phyloP scores from a whole-genome alignment of 2,797 vertebrate species.

The Liasis olivaceus region DNA sequence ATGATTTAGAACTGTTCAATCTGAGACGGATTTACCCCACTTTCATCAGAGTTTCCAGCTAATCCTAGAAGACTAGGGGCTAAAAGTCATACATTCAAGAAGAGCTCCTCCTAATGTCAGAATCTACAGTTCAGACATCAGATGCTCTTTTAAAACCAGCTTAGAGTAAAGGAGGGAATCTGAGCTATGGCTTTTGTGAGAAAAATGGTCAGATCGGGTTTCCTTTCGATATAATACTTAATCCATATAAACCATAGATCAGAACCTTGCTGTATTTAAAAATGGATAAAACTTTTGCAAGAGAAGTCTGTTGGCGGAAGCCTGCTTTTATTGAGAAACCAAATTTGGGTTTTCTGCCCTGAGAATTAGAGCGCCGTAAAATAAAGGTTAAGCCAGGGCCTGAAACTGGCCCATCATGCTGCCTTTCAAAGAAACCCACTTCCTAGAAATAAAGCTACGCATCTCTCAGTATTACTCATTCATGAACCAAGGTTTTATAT shows the following conservation, averaged over 20 bases:
- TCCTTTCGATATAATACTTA: neutral
- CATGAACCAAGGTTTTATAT: neutral
- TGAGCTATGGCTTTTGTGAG: neutral
- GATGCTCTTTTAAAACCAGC: neutral
- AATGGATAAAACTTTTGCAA: neutral
- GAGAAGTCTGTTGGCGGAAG: neutral
- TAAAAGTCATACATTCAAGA: neutral
- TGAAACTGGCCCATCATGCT: neutral
- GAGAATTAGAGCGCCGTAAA: neutral
- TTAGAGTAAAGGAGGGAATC: neutral
- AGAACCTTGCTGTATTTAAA: neutral
- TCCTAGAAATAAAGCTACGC: neutral
- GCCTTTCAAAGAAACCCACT: constrained; percentile 3
- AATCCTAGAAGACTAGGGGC: neutral
- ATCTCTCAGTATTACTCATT: too few species aligned
- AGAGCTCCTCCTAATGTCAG: neutral
- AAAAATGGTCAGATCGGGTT: neutral
- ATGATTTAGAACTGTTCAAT: neutral
- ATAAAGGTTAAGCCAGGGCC: neutral
- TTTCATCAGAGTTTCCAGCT: neutral
- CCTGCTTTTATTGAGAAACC: neutral
- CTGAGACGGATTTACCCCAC: neutral
- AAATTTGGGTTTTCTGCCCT: neutral
- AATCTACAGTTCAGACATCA: neutral
- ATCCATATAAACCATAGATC: neutral